Percentiles rank a stretch among this genome's conserved stretches.
Conservation (phyloP, 92 coral and sea anemone genomes). For the Blastomussa wellsi region DNA sequence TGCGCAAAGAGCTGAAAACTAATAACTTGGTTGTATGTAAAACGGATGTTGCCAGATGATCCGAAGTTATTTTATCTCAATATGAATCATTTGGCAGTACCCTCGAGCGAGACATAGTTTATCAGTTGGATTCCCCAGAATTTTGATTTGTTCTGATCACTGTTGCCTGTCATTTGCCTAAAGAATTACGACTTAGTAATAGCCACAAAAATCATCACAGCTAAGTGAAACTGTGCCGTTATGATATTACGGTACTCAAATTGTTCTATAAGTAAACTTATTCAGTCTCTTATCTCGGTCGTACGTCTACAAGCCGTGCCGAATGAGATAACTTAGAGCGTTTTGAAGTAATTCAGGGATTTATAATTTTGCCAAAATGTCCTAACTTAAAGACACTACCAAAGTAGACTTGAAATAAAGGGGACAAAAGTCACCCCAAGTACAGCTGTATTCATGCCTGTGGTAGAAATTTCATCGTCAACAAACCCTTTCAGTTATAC, state of each 20-base stretch:
- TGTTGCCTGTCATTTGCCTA: not conserved
- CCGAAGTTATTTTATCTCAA: slow-evolving; percentile 3
- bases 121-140: slow-evolving; percentile 9
- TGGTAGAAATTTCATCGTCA: not conserved
- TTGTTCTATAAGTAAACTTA: not conserved
- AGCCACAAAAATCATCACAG: not conserved
- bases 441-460: not conserved
- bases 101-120: slow-evolving; percentile 4
- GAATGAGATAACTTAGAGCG: not conserved
- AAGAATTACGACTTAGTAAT: not conserved
- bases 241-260: not conserved
- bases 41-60: not conserved
- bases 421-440: not conserved
- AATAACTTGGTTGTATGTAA: not conserved
- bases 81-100: not conserved
- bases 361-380: not conserved
- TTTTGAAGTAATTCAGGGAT: not conserved
- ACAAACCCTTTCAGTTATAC: not conserved
- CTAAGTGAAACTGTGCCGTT: not conserved
- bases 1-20: not conserved
- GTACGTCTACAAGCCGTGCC: not conserved
- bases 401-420: not conserved
- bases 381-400: not conserved
- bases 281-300: not conserved
- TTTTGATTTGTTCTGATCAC: not conserved